phyloP scores from a whole-genome alignment of 2,797 vertebrate genomes.

The Hipposideros larvatus region DNA sequence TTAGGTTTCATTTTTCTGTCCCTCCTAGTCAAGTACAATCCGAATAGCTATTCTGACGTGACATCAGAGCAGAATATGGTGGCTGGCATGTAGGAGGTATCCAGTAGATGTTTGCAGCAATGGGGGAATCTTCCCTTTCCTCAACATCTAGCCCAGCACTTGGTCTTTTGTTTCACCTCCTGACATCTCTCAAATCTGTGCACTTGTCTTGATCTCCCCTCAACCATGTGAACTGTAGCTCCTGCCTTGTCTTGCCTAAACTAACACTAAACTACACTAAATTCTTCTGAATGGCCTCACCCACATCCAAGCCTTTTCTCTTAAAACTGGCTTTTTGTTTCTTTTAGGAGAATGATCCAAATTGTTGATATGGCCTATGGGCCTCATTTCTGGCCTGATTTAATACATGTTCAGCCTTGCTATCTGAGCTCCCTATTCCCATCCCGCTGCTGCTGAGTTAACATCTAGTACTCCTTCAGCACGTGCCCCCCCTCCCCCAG shows the following conservation, averaged over 20 bases:
- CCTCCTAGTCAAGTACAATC: neutral
- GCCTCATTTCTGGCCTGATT: neutral
- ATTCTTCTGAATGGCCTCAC: neutral
- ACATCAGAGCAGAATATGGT: neutral
- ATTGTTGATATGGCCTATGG: neutral
- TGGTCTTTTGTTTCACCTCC: neutral
- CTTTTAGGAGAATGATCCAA: neutral
- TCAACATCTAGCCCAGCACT: too few relatives aligned
- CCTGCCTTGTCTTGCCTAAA: neutral
- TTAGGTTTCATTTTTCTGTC: neutral
- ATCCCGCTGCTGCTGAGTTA: neutral
- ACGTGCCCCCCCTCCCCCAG: neutral
- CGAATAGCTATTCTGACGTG: neutral
- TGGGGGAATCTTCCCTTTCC: neutral
- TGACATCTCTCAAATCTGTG: neutral
- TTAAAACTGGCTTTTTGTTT: neutral
- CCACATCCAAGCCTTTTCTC: neutral
- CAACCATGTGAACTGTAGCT: neutral
- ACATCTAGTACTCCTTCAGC: neutral
- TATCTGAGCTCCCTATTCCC: neutral
- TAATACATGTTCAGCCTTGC: neutral
- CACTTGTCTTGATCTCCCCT: neutral
- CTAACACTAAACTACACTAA: neutral
- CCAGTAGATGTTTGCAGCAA: neutral
- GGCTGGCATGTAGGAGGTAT: too few relatives aligned